Conservation (phyloP, 2,113 vertebrate genomes). For the Macaca nemestrina region DNA sequence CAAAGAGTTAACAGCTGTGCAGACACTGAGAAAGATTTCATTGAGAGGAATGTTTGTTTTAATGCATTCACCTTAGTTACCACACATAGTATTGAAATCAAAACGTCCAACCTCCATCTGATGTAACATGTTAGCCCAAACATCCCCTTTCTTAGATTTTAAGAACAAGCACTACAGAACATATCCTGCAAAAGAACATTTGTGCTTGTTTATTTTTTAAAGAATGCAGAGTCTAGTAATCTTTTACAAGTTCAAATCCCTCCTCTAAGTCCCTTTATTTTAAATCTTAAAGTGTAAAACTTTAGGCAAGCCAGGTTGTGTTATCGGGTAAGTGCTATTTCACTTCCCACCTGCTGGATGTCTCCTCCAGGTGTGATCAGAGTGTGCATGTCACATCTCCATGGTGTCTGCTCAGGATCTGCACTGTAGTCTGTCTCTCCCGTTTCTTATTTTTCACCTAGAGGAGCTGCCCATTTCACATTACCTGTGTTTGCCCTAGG, state of each 20-base stretch:
- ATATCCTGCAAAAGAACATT: neutral
- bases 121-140: neutral
- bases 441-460: neutral
- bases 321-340: neutral
- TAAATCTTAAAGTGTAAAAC: neutral
- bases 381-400: neutral
- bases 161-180: neutral
- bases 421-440: neutral
- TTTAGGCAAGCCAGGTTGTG: neutral
- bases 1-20: conserved; percentile 33
- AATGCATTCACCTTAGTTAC: neutral
- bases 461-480: neutral
- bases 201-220: neutral
- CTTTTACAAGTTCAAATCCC: neutral
- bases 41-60: neutral
- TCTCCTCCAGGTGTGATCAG: no score
- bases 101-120: neutral
- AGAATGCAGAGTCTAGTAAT: neutral
- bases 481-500: neutral
- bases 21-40: neutral
- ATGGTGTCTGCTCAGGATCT: neutral
- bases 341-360: neutral
- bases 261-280: neutral
- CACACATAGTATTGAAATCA: neutral
- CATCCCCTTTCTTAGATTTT: neutral